These are phyloP conservation scores for Pseudorectes ferrugineus DNA, from an alignment of 2,113 vertebrate species.

Conservation along the genomic window DNA sequence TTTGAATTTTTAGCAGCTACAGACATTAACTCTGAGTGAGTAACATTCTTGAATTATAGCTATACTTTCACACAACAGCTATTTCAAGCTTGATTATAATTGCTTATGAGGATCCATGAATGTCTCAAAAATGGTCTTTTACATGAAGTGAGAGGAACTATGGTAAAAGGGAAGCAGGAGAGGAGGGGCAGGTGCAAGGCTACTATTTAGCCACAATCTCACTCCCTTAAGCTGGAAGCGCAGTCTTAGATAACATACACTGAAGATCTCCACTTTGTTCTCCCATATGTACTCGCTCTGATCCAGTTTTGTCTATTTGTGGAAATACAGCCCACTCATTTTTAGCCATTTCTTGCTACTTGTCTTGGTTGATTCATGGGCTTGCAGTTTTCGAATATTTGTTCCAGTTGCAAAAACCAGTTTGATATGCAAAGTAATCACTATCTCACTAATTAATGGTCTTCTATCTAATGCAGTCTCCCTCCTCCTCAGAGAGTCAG, in stretches of 20 bases:
- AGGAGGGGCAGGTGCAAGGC: neutral
- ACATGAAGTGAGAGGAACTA: fast-evolving
- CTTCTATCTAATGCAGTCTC: neutral
- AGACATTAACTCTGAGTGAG: neutral
- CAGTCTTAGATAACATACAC: neutral
- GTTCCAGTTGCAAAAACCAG: neutral
- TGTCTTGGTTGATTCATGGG: neutral
- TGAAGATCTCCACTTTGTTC: neutral
- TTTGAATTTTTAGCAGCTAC: neutral
- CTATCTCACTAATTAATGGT: neutral
- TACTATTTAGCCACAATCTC: neutral
- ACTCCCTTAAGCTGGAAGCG: neutral
- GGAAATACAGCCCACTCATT: neutral
- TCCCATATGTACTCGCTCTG: neutral
- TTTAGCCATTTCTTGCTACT: neutral
- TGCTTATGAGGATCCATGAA: neutral
- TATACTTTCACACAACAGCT: neutral
- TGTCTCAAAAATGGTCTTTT: neutral
- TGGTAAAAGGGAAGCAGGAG: neutral
- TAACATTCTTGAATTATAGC: neutral
- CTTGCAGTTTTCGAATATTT: neutral
- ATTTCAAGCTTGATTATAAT: neutral
- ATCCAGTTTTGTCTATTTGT: neutral
- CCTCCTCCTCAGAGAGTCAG: neutral
- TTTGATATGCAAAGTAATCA: neutral